Evolutionary conservation across 2,888 invertebrate species (phyloP), one percentile per base, ranked within the genome.

Genomic region (Pollenia angustigena): DNA sequence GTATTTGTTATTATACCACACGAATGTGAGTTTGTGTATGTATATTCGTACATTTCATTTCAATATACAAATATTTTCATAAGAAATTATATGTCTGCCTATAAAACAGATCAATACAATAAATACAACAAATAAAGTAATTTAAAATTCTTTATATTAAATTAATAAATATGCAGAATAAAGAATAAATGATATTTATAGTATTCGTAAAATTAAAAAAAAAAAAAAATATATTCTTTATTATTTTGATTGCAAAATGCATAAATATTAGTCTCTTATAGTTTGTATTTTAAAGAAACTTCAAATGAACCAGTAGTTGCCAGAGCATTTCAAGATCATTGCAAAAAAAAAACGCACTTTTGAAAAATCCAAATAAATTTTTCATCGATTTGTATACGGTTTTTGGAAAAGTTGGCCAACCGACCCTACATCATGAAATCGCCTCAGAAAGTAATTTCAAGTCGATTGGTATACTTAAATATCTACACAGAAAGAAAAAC

Each of bases 1-100:
- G 10, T 44, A 23, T 16, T 9, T 32, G 44, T 18, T 14, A 11
- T 42, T 18, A 2, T 32, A 58, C 6, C 18, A n/a, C 0, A 16
- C 56, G 64, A 18, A 14, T 64, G 16, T 14, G 48, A 14, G 18
- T 42, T 8, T 16, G n/a, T 0, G 23, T 42, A 8, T 16, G n/a
- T 0, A n/a, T 52, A 79, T 44, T 62, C 32, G 6, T 32, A 6
- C 32, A 32, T 32, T 80, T 80, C 52, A 32, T 56, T 62, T 40
- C 23, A 46, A 52, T 60, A 69, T 40, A 44, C 32, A 82, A 82
- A 81, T 82, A 76, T 82, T 82, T 69, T 76, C 18, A 76, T 62
- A 82, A 82, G 75, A 75, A 54, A 75, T 75, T 69, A 75, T 68
- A 75, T 69, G 64, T 81, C 40, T 68, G 81, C 44, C 14, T 60